Evolutionary conservation across 2,113 vertebrate genomes (phyloP).

Genomic region (Labrus mixtus): DNA sequence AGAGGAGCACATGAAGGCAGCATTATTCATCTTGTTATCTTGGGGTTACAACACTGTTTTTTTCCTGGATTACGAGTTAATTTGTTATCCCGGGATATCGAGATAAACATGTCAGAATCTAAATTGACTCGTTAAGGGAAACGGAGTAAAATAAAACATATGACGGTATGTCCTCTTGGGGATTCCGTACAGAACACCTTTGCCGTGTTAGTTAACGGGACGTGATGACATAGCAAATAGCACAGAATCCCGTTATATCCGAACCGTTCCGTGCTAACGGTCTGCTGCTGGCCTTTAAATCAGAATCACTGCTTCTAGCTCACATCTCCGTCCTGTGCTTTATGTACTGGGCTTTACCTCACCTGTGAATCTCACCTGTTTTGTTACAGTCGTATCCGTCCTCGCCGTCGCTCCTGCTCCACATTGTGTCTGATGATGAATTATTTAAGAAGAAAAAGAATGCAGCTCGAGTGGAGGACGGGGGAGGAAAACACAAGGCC

Average conservation of each 20-base stretch:
- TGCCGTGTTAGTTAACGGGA: too few species aligned
- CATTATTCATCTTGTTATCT: too few species aligned
- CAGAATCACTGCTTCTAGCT: neutral
- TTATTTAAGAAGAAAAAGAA: neutral
- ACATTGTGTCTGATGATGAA: conserved; percentile 22
- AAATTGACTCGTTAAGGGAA: neutral
- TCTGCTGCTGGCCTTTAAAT: conserved; percentile 1
- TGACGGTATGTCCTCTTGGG: neutral
- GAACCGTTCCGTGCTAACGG: neutral
- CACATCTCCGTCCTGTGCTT: neutral
- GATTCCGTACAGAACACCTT: neutral
- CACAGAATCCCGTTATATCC: neutral
- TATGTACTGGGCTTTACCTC: neutral
- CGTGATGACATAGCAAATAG: neutral
- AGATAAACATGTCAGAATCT: too few species aligned
- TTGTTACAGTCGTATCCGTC: conserved; percentile 41
- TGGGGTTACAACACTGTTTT: too few species aligned
- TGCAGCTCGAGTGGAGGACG: neutral
- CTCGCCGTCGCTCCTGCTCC: conserved; percentile 37
- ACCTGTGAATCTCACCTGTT: conserved; percentile 39
- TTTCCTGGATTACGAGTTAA: too few species aligned
- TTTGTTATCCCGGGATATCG: too few species aligned
- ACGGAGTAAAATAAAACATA: neutral
- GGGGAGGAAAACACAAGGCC: neutral
- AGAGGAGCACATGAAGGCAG: too few species aligned